phyloP scores from a whole-genome alignment of 1,140 invertebrate genomes.

The Tetramorium simillimum region DNA sequence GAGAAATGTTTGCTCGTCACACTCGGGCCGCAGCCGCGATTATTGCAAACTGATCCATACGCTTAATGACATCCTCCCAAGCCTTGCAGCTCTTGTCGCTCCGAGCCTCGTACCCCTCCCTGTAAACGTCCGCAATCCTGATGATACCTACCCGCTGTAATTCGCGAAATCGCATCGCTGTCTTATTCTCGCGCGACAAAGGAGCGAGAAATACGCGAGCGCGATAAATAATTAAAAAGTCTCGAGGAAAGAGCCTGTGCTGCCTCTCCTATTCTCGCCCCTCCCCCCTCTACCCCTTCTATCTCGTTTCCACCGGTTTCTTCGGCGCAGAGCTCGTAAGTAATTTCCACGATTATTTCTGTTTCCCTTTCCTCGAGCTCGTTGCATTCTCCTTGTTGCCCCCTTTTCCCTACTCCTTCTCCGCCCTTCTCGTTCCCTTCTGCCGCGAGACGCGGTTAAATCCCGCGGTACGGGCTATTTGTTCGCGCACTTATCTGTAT shows the following conservation, averaged over 20 bases:
- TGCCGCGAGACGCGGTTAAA: slow-evolving; percentile 60
- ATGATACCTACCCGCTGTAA: background rate
- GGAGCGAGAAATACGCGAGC: slow-evolving; percentile 10
- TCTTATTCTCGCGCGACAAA: slow-evolving; percentile 45
- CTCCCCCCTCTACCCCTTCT: background rate
- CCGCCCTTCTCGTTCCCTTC: background rate
- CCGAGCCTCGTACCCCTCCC: background rate
- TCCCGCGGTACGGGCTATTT: slow-evolving; percentile 72
- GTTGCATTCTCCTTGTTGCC: background rate
- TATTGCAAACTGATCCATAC: background rate
- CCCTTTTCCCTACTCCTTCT: too few relatives aligned
- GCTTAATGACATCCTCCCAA: background rate
- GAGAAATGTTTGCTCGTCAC: slow-evolving; percentile 1
- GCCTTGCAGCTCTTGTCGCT: background rate
- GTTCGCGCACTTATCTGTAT: slow-evolving; percentile 77
- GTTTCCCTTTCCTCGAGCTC: slow-evolving; percentile 39
- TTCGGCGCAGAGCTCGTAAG: slow-evolving; percentile 53
- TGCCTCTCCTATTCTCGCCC: background rate
- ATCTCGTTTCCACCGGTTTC: slow-evolving; percentile 52
- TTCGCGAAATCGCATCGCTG: slow-evolving; percentile 39
- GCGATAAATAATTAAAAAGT: slow-evolving; percentile 66
- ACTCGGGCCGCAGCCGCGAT: background rate
- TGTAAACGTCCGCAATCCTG: slow-evolving; percentile 31
- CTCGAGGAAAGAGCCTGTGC: slow-evolving; percentile 18
- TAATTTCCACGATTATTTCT: slow-evolving; percentile 73